Evolutionary conservation across 2,797 vertebrate genomes (phyloP).

Genomic region (Petrocephalus schoutedeni): DNA sequence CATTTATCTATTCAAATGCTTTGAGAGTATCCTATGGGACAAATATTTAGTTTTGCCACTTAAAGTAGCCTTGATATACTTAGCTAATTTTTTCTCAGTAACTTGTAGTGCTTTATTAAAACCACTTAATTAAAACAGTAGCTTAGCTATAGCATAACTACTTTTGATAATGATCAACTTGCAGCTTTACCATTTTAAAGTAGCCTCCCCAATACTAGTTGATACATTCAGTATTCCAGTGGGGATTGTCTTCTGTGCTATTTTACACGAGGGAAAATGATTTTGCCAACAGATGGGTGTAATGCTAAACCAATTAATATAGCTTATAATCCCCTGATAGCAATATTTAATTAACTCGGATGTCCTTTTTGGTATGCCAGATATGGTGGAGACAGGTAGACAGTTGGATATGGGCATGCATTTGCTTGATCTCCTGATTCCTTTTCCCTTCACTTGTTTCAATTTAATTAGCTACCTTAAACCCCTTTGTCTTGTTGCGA

Average conservation of each 20-base stretch:
- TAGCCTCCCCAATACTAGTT: not conserved
- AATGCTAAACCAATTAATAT: not conserved
- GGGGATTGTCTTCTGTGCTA: not conserved
- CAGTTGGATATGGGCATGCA: not conserved
- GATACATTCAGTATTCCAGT: not conserved
- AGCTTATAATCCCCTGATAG: not conserved
- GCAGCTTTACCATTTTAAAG: not conserved
- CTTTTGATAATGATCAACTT: not conserved
- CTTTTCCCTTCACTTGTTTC: not conserved
- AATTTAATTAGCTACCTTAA: not conserved
- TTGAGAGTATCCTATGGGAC: not conserved
- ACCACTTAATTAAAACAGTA: not conserved
- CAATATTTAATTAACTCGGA: not conserved
- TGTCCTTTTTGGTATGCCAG: not conserved
- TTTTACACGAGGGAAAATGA: not conserved
- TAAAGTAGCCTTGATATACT: not conserved
- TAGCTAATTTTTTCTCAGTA: not conserved
- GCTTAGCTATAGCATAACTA: not conserved
- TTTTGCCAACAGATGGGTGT: not conserved
- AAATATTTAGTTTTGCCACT: not conserved
- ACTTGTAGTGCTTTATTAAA: not conserved
- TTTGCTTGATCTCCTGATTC: not conserved
- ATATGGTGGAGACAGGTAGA: not conserved
- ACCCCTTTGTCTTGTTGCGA: not conserved
- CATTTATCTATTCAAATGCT: not conserved